Percentiles rank a stretch among this genome's conserved stretches.
Conservation (phyloP, 2,888 invertebrate species). For the Himalopsyche japonica region DNA sequence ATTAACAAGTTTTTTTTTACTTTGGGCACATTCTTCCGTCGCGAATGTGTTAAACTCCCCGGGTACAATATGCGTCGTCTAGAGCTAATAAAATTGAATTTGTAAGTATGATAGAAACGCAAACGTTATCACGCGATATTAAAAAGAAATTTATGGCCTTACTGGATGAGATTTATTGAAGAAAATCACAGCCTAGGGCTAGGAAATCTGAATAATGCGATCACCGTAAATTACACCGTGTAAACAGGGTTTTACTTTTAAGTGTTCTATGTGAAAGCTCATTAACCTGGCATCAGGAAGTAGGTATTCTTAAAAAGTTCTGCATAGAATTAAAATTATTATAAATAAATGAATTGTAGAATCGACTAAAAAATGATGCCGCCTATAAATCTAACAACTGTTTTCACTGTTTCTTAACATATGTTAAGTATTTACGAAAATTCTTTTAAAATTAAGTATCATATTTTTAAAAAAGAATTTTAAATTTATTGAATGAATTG, state of each 20-base stretch:
- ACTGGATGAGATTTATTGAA: neutral
- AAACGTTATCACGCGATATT: neutral
- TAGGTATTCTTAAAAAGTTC: neutral
- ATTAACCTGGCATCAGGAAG: neutral
- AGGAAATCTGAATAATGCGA: neutral
- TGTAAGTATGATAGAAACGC: neutral
- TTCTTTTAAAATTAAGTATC: too few relatives aligned
- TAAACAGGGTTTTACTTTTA: neutral
- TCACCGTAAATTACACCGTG: neutral
- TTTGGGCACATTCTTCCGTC: too few relatives aligned
- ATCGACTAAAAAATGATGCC: too few relatives aligned
- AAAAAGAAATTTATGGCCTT: neutral
- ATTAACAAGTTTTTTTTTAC: too few relatives aligned
- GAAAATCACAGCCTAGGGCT: conserved; percentile 1
- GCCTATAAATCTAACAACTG: too few relatives aligned
- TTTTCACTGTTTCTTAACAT: too few relatives aligned
- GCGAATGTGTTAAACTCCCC: too few relatives aligned
- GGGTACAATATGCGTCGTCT: neutral
- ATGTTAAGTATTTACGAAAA: too few relatives aligned
- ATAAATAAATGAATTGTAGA: too few relatives aligned
- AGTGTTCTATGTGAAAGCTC: neutral
- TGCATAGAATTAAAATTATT: too few relatives aligned
- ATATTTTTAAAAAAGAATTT: too few relatives aligned
- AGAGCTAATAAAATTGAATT: neutral
- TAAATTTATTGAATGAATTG: too few relatives aligned